Conservation (phyloP, 2,797 vertebrate species). For the Simalia tracyae region DNA sequence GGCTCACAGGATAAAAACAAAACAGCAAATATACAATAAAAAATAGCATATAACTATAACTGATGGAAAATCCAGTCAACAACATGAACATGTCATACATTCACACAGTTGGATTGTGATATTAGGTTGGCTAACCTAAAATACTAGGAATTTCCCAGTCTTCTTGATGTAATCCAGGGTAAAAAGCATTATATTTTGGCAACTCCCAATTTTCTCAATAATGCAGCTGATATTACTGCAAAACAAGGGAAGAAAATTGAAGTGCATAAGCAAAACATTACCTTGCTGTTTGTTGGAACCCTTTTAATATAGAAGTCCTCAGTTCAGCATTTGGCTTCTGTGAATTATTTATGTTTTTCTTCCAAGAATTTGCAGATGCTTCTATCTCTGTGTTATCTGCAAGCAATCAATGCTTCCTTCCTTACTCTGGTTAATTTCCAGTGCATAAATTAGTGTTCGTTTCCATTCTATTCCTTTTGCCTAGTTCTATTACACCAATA, state of each 20-base stretch:
- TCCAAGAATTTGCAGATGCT: constrained; percentile 25
- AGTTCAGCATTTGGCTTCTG: constrained; percentile 2
- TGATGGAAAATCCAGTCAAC: too few species aligned
- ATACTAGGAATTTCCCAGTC: not conserved
- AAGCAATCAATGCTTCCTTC: constrained; percentile 9
- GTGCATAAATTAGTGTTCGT: constrained; percentile 21
- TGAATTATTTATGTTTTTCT: constrained; percentile 13
- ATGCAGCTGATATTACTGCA: not conserved
- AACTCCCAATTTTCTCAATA: not conserved
- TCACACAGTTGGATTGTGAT: too few species aligned
- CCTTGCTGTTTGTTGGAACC: not conserved
- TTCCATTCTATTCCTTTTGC: not conserved
- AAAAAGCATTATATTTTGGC: not conserved
- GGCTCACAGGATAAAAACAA: too few species aligned
- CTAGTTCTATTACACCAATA: not conserved
- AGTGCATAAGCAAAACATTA: not conserved
- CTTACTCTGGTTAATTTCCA: constrained; percentile 21
- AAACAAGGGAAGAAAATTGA: not conserved
- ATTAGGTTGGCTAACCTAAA: not conserved
- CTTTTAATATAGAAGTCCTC: not conserved
- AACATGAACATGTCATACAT: too few species aligned
- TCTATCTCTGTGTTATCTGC: not conserved
- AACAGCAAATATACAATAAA: too few species aligned
- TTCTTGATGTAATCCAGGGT: not conserved
- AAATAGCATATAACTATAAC: too few species aligned